Percentiles rank a stretch among this genome's conserved stretches.
Conservation (phyloP, 2,888 invertebrate species). For the Endotricha flammealis region DNA sequence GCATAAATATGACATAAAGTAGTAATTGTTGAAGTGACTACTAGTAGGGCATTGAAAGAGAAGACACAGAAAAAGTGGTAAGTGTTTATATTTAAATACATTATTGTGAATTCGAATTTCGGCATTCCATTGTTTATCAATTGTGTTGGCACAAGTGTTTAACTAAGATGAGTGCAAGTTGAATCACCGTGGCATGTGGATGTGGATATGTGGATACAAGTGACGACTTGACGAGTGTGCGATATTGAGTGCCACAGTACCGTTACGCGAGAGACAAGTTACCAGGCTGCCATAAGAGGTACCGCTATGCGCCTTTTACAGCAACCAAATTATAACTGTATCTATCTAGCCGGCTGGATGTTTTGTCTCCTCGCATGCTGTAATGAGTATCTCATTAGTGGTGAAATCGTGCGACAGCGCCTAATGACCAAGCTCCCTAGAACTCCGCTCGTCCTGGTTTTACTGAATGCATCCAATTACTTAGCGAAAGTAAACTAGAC, state of each 20-base stretch:
- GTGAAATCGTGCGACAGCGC: constrained; percentile 43
- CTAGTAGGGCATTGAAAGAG: too few relatives aligned
- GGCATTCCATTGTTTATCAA: too few relatives aligned
- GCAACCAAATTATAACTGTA: constrained; percentile 66
- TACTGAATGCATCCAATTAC: constrained; percentile 3
- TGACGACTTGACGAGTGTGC: constrained; percentile 27
- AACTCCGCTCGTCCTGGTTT: constrained; percentile 35
- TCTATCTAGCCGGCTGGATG: constrained; percentile 38
- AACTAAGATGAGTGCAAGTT: constrained; percentile 16
- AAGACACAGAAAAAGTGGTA: too few relatives aligned
- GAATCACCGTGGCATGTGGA: constrained; percentile 16
- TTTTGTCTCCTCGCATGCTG: constrained; percentile 36
- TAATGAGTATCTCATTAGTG: constrained; percentile 43
- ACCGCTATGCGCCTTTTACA: constrained; percentile 60
- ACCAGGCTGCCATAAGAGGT: constrained; percentile 50
- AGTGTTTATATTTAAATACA: too few relatives aligned
- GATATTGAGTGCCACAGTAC: constrained; percentile 31
- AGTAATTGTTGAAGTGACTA: too few relatives aligned
- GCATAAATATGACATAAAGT: too few relatives aligned
- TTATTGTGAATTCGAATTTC: too few relatives aligned
- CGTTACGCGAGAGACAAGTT: constrained; percentile 46
- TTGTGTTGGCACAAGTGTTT: constrained; percentile 18
- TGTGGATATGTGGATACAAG: constrained; percentile 5
- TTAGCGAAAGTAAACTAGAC: constrained; percentile 1
- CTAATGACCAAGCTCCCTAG: constrained; percentile 37